A percentile compares a stretch with the other conserved stretches of the same genome.
Evolutionary conservation across 2,113 vertebrate species (phyloP).

Genomic region (Peromyscus maniculatus): DNA sequence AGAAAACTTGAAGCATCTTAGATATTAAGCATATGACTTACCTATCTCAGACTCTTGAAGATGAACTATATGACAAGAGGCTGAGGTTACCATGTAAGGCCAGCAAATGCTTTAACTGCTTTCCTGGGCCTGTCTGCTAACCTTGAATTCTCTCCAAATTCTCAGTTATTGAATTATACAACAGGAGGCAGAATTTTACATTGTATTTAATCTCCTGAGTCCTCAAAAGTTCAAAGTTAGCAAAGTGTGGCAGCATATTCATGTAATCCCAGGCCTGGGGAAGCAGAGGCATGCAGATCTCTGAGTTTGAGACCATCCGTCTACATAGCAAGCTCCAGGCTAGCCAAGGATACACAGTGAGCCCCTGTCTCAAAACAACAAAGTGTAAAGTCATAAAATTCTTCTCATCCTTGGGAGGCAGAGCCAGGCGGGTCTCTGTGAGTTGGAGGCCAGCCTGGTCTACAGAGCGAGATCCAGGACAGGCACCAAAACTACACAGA

Average conservation of each 20-base stretch:
- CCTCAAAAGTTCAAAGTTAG: not conserved
- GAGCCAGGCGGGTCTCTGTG: too few relatives aligned
- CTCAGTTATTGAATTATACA: not conserved
- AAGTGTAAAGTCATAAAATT: not conserved
- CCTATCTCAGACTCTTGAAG: conserved; percentile 12
- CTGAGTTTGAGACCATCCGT: not conserved
- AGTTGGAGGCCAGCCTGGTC: too few relatives aligned
- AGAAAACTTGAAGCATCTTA: not conserved
- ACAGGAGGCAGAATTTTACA: not conserved
- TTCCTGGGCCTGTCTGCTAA: not conserved
- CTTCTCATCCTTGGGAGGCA: not conserved
- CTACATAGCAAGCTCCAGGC: not conserved
- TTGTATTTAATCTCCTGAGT: not conserved
- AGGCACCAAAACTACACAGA: too few relatives aligned
- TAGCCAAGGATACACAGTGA: not conserved
- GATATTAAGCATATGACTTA: not conserved
- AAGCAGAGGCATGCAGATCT: not conserved
- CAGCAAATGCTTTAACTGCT: not conserved
- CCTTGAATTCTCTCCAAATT: not conserved
- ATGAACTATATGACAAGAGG: not conserved
- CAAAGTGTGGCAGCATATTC: not conserved
- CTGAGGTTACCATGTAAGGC: not conserved
- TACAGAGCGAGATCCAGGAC: too few relatives aligned
- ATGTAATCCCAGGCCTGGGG: not conserved
- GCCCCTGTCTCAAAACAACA: not conserved